Conservation (phyloP, 1,140 invertebrate species). For the Psilanteris sp. region DNA sequence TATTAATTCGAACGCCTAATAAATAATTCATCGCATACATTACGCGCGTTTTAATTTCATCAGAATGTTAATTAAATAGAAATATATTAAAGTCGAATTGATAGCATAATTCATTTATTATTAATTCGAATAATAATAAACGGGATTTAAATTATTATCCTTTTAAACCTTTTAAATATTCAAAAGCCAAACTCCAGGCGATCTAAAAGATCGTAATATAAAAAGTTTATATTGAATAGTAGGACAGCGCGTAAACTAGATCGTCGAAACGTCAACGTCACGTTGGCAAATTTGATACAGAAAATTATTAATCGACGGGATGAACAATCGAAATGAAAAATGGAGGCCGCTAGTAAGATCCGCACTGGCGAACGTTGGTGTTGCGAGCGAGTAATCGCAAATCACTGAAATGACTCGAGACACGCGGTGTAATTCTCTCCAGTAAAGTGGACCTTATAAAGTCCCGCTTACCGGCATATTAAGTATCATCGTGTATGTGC, state of each 20-base stretch:
- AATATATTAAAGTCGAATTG: no score
- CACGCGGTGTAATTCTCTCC: conserved; percentile 3
- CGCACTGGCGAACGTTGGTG: conserved; percentile 23
- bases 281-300: conserved; percentile 33
- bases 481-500: conserved; percentile 14
- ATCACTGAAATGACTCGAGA: conserved; percentile 28
- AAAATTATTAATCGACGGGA: conserved; percentile 37
- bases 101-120: no score
- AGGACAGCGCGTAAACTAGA: conserved; percentile 45
- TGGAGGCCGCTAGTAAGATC: conserved; percentile 28
- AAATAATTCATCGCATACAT: no score
- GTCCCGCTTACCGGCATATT: conserved; percentile 21
- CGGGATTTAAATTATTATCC: no score
- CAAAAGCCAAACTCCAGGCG: no score
- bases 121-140: no score
- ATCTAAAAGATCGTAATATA: background rate
- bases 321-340: conserved; percentile 26
- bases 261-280: conserved; percentile 25
- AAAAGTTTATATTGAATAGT: conserved; percentile 25
- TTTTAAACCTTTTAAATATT: no score
- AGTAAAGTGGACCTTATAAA: conserved; percentile 20
- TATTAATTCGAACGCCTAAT: no score
- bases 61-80: no score
- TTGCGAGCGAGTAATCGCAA: conserved; percentile 48
- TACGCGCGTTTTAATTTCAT: no score